phyloP scores from a whole-genome alignment of 2,797 vertebrate species.

The Molossus molossus region DNA sequence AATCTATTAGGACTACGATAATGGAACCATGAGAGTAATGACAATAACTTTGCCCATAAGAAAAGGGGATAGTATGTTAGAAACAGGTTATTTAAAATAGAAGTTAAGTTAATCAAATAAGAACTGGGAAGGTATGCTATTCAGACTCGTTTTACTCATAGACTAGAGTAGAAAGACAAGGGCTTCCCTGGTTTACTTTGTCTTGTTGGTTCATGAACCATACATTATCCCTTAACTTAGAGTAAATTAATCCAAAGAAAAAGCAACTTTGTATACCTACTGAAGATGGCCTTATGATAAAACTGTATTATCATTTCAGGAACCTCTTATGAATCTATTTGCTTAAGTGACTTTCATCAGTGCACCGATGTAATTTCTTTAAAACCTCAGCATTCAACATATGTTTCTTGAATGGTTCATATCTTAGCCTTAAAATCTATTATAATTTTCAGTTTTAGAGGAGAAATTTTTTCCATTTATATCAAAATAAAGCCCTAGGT shows the following conservation, averaged over 20 bases:
- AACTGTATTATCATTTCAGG: constrained; percentile 68
- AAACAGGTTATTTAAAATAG: constrained; percentile 72
- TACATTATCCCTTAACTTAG: constrained; percentile 66
- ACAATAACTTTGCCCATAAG: constrained; percentile 58
- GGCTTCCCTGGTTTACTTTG: neutral
- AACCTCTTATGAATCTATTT: constrained; percentile 79
- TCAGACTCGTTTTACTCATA: constrained; percentile 65
- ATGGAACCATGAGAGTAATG: constrained; percentile 66
- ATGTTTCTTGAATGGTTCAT: constrained; percentile 81
- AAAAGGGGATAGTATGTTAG: constrained; percentile 50
- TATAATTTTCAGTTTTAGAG: constrained; percentile 65
- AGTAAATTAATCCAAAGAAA: constrained; percentile 73
- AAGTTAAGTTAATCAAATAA: constrained; percentile 77
- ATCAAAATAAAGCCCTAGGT: constrained; percentile 66
- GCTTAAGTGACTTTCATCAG: constrained; percentile 80
- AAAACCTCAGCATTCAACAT: constrained; percentile 83
- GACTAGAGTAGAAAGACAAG: neutral
- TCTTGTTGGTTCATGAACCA: constrained; percentile 17
- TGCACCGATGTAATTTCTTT: constrained; percentile 82
- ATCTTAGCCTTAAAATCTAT: constrained; percentile 70
- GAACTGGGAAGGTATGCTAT: constrained; percentile 62
- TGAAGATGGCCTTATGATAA: constrained; percentile 62
- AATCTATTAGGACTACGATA: constrained; percentile 61
- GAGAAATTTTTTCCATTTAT: constrained; percentile 73
- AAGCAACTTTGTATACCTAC: constrained; percentile 62